Evolutionary conservation across 2,797 vertebrate species (phyloP).

Genomic region (Coranthus polyacanthus): DNA sequence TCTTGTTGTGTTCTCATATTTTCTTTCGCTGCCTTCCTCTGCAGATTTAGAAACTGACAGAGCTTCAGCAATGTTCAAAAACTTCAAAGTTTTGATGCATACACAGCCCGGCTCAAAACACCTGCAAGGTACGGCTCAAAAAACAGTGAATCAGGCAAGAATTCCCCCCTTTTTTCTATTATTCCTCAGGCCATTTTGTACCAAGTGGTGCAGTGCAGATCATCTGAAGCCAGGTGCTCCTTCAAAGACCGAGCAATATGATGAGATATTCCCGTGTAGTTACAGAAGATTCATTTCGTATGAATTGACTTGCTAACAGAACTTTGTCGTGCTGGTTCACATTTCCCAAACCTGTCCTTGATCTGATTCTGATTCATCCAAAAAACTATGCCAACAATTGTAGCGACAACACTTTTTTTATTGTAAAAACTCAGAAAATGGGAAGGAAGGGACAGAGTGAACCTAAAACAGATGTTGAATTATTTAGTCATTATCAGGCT

Average conservation of each 20-base stretch:
- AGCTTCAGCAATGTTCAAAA: slow-evolving; percentile 55
- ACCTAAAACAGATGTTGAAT: neutral
- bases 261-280: neutral
- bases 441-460: neutral
- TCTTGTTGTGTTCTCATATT: slow-evolving; percentile 4
- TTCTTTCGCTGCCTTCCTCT: slow-evolving; percentile 11
- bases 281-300: neutral
- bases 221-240: slow-evolving; percentile 7
- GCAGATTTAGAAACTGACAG: slow-evolving; percentile 42
- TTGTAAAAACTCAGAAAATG: too few species aligned
- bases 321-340: neutral
- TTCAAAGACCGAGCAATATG: neutral
- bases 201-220: slow-evolving; percentile 50
- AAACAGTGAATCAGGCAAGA: slow-evolving; percentile 17
- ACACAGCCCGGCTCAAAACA: slow-evolving; percentile 35
- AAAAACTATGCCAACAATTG: too few species aligned
- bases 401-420: too few species aligned
- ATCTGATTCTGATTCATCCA: neutral
- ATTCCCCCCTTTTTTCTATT: neutral
- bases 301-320: neutral
- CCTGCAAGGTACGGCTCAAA: slow-evolving; percentile 34
- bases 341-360: neutral
- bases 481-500: neutral
- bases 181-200: slow-evolving; percentile 26
- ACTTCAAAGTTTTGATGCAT: slow-evolving; percentile 18